Evolutionary conservation across 1,140 invertebrate species (phyloP).

Genomic region (Liolophura sinensis): DNA sequence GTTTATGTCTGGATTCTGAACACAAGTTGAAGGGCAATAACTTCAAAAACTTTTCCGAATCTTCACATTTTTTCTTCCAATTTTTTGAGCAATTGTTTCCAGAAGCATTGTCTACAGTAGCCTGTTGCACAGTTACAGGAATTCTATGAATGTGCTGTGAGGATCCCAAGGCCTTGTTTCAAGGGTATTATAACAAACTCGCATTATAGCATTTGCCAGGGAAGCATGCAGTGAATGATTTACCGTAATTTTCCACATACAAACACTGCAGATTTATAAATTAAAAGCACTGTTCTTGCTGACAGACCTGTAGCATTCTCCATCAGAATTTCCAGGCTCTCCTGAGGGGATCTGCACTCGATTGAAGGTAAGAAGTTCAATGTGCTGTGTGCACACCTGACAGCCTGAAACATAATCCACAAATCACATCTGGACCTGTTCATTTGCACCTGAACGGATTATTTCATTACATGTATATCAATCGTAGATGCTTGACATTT

Average conservation of each 20-base stretch:
- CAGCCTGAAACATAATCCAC: neutral
- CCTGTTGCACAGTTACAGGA: too few species aligned
- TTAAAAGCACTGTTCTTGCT: neutral
- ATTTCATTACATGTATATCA: conserved; percentile 4
- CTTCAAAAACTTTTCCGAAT: too few species aligned
- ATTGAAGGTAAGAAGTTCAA: conserved; percentile 36
- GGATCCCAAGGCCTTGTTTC: too few species aligned
- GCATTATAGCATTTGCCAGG: too few species aligned
- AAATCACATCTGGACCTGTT: neutral
- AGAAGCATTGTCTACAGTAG: too few species aligned
- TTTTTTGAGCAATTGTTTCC: too few species aligned
- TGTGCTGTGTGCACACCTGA: conserved; percentile 28
- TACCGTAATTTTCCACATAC: neutral
- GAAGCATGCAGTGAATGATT: neutral
- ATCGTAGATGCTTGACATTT: neutral
- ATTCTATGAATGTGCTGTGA: too few species aligned
- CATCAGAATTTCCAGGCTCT: conserved; percentile 34
- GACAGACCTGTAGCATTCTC: conserved; percentile 8
- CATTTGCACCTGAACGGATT: neutral
- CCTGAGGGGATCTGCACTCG: conserved; percentile 39
- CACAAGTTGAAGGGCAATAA: too few species aligned
- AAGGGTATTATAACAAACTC: too few species aligned
- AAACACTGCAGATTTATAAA: neutral
- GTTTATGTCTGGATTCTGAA: too few species aligned
- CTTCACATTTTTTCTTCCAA: too few species aligned